Base-by-base conservation (phyloP, 2,797 vertebrate species). In the Cryptoblepharus egeriae region DNA sequence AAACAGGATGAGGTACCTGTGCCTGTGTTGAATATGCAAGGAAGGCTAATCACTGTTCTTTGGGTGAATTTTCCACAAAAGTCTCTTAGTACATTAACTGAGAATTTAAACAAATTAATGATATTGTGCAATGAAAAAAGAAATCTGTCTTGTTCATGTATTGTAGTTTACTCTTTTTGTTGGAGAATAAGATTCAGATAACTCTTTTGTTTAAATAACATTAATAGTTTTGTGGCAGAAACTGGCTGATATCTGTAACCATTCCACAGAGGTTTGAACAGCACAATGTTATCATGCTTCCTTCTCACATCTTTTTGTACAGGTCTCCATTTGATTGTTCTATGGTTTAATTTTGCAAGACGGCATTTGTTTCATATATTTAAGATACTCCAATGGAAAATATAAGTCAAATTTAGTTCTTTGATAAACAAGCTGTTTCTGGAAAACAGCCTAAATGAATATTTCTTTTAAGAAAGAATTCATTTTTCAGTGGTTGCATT, bases 81-180 rank as follows among this genome's bases (percentile, higher is more conserved):
- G 88, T 85, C 90, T 92, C 90, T 90, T 80, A 83, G 86, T 86
- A 89, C 90, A 84, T 79, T 91, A 88, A 87, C 91, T 94, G 90
- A 86, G 85, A 92, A 90, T 89, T 82, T 83, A 73, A 91, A 92
- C 85, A 91, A n/a, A 87, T 74, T 74, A 71, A 75, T 83, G 88
- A 85, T 74, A 64, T 82, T 88, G 80, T 63, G 26, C 70, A 84
- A 80, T 76, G 68, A 68, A 86, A 90, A 87, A 88, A 84, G 88
- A 91, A 90, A 92, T 90, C 83, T 71, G 37, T 80, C 72, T 86
- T 87, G 81, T 83, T 88, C 24, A 58, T 64, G 88, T 87, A 86
- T 88, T 88, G 90, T 85, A 89, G 85, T 61, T 91, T 88, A 84
- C 30, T 71, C 39, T 83, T 81, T 82, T n/a, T 55, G 76, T 76